Percentiles rank a stretch among this genome's conserved stretches.
These are phyloP conservation scores for Erebia ligea DNA, from an alignment of 2,888 invertebrate species.

Conservation along the genomic window DNA sequence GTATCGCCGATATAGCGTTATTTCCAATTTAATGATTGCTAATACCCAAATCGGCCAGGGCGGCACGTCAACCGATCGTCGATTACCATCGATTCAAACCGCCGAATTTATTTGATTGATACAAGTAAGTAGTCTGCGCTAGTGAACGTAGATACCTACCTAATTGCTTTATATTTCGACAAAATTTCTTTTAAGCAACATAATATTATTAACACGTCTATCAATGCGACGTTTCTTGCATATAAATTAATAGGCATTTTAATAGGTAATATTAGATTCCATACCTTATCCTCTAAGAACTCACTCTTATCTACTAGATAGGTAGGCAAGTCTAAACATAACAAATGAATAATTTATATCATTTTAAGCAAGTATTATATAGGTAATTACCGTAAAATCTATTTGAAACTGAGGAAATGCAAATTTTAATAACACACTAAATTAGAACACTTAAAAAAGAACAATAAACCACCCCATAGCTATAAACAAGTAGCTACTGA, in stretches of 20 bases:
- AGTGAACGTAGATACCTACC: not conserved
- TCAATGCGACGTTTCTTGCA: too few relatives aligned
- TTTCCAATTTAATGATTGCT: slow-evolving; percentile 83
- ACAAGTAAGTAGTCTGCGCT: not conserved
- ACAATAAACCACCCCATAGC: slow-evolving; percentile 69
- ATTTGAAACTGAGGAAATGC: not conserved
- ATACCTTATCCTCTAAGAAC: too few relatives aligned
- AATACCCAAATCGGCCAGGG: slow-evolving; percentile 75
- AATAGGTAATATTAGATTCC: too few relatives aligned
- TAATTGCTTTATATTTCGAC: not conserved
- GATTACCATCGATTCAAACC: slow-evolving; percentile 63
- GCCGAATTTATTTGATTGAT: slow-evolving; percentile 53
- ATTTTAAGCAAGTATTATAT: not conserved
- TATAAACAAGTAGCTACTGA: slow-evolving; percentile 74
- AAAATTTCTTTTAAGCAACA: too few relatives aligned
- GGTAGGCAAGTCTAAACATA: too few relatives aligned
- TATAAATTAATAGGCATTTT: too few relatives aligned
- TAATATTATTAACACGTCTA: too few relatives aligned
- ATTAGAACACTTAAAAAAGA: slow-evolving; percentile 63
- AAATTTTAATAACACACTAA: slow-evolving; percentile 44
- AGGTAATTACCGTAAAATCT: not conserved
- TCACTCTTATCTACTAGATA: too few relatives aligned
- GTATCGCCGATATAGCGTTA: slow-evolving; percentile 80
- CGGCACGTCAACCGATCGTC: slow-evolving; percentile 69
- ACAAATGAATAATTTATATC: too few relatives aligned